Percentiles rank a stretch among this genome's conserved stretches.
Evolutionary conservation across 2,888 invertebrate genomes (phyloP).

Genomic region (Drosophila niveifrons): DNA sequence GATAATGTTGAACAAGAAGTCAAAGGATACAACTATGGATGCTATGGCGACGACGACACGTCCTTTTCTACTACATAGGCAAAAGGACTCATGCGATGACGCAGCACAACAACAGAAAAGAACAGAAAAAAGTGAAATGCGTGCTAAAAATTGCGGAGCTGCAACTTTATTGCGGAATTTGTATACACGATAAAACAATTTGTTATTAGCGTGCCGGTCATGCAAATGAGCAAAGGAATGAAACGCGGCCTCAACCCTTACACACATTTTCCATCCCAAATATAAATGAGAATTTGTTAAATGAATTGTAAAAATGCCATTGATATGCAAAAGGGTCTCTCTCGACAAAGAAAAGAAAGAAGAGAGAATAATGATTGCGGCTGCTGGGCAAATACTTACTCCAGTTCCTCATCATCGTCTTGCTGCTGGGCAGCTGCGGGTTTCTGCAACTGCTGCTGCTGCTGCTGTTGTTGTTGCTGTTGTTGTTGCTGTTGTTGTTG

Average conservation of each 20-base stretch:
- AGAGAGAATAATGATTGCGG: not conserved
- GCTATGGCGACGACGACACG: slow-evolving; percentile 37
- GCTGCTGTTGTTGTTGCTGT: slow-evolving; percentile 51
- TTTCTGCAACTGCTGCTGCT: slow-evolving; percentile 54
- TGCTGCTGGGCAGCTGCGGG: slow-evolving; percentile 69
- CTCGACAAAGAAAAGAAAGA: slow-evolving; percentile 14
- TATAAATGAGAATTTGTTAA: slow-evolving; percentile 65
- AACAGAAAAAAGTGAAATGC: slow-evolving; percentile 45
- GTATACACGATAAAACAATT: slow-evolving; percentile 78
- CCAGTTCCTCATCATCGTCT: slow-evolving; percentile 88
- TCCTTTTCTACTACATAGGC: slow-evolving; percentile 56
- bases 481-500: slow-evolving; percentile 42
- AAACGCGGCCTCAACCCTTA: slow-evolving; percentile 27
- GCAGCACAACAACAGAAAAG: slow-evolving; percentile 29
- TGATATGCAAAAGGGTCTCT: slow-evolving; percentile 49
- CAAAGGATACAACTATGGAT: slow-evolving; percentile 57
- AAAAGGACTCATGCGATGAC: slow-evolving; percentile 48
- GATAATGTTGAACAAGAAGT: slow-evolving; percentile 74
- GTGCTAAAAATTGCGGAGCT: slow-evolving; percentile 64
- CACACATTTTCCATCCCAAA: slow-evolving; percentile 4
- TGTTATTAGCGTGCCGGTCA: slow-evolving; percentile 74
- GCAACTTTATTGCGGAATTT: slow-evolving; percentile 71
- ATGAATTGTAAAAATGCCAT: slow-evolving; percentile 73
- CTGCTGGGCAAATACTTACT: slow-evolving; percentile 78
- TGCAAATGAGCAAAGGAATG: slow-evolving; percentile 43